phyloP scores from a whole-genome alignment of 2,888 invertebrate genomes.

The Drepanosiphum platanoidis region DNA sequence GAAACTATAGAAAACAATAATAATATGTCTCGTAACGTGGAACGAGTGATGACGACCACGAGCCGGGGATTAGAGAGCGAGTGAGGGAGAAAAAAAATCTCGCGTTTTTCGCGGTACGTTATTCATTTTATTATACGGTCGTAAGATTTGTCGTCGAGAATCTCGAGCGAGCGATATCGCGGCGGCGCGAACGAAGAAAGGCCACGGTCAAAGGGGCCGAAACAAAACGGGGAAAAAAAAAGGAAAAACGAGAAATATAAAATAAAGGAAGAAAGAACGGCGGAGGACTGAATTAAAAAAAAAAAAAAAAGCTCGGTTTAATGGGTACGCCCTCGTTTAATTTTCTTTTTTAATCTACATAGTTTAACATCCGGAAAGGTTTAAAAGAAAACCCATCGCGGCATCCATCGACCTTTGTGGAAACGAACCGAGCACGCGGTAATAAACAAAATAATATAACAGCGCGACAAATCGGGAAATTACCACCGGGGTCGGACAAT shows the following conservation, averaged over 20 bases:
- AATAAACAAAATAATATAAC: neutral
- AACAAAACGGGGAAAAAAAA: neutral
- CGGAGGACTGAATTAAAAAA: neutral
- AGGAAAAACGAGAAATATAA: neutral
- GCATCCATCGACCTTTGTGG: neutral
- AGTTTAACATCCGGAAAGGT: neutral
- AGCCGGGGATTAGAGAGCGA: too few species aligned
- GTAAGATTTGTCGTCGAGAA: constrained; percentile 4
- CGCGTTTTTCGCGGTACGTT: neutral
- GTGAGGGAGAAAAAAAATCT: neutral
- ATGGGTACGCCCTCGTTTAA: neutral
- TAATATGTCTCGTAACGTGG: too few species aligned
- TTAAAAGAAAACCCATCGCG: neutral
- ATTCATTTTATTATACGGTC: neutral
- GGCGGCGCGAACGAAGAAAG: too few species aligned
- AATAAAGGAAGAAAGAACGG: neutral
- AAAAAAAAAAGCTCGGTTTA: neutral
- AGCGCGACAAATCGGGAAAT: neutral
- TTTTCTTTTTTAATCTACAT: neutral
- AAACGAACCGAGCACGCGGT: neutral
- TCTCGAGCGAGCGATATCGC: neutral
- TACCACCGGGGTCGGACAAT: neutral
- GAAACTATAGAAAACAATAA: neutral
- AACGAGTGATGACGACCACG: neutral
- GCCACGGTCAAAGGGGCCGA: neutral